These are phyloP conservation scores for Stictocephala bisonia DNA, from an alignment of 2,888 invertebrate species.

Conservation along the genomic window DNA sequence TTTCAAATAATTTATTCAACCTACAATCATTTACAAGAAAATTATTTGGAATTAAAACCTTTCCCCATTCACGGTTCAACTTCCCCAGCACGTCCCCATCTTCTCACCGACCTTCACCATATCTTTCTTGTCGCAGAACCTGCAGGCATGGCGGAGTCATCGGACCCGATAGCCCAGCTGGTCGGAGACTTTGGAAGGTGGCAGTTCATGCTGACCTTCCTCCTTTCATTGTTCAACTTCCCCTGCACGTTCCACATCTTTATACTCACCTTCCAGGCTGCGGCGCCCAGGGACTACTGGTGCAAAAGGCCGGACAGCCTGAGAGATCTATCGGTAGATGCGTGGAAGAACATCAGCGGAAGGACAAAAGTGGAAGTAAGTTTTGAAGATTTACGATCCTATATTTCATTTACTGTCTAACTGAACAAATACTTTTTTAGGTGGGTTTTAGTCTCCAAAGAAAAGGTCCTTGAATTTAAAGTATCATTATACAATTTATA, in stretches of 20 bases:
- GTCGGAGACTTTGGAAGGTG: slow-evolving; percentile 82
- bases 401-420: no score
- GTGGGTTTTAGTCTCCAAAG: no score
- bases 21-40: no score
- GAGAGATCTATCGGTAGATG: slow-evolving; percentile 67
- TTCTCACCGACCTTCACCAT: no score
- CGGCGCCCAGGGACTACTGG: slow-evolving; percentile 75
- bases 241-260: slow-evolving; percentile 86
- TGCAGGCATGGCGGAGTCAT: not conserved
- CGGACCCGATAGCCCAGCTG: slow-evolving; percentile 59
- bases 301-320: slow-evolving; percentile 73
- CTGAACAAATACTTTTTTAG: not conserved
- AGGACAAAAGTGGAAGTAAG: slow-evolving; percentile 21
- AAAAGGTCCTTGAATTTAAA: no score
- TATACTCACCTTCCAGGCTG: slow-evolving; percentile 79
- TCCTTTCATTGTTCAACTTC: slow-evolving; percentile 80
- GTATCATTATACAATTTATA: no score
- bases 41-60: no score
- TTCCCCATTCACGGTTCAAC: no score
- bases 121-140: slow-evolving; percentile 1
- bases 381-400: no score
- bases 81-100: no score
- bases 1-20: no score
- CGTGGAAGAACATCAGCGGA: slow-evolving; percentile 78
- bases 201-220: slow-evolving; percentile 80